These are phyloP conservation scores for Babyrousa celebensis DNA, from an alignment of 2,797 vertebrate genomes.

Conservation along the genomic window DNA sequence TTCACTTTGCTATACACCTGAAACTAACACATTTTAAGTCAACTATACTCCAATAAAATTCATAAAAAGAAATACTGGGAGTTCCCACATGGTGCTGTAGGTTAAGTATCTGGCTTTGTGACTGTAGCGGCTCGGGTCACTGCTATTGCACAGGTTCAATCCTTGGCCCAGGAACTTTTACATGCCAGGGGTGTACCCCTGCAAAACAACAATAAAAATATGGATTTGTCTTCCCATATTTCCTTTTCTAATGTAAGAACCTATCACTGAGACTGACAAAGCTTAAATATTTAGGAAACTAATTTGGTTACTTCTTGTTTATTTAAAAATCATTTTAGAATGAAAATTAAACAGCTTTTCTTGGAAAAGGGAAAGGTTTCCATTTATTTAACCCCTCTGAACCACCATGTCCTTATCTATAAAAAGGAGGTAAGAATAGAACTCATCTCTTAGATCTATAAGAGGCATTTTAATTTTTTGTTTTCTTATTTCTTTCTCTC, in stretches of 20 bases:
- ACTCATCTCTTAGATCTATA: background rate
- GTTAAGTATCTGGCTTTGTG: no score
- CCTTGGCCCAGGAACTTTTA: no score
- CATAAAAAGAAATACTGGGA: no score
- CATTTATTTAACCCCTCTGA: background rate
- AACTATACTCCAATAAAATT: no score
- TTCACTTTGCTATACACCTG: no score
- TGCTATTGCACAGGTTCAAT: no score
- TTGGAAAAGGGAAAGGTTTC: background rate
- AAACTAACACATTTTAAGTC: no score
- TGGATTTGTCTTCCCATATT: background rate
- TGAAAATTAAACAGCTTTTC: background rate
- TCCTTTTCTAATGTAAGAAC: background rate
- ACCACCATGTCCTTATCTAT: background rate
- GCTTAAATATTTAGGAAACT: background rate
- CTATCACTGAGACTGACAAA: background rate
- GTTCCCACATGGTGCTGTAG: no score
- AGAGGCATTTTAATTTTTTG: background rate
- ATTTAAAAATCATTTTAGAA: slow-evolving; percentile 1
- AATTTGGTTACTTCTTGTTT: background rate
- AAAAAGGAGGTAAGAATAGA: background rate
- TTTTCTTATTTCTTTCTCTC: background rate
- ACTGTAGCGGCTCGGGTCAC: no score
- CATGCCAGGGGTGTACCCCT: no score
- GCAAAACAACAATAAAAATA: background rate